Percentiles rank a stretch among this genome's conserved stretches.
Evolutionary conservation across 2,888 invertebrate genomes (phyloP).

Genomic region (Protodeltote pygarga): DNA sequence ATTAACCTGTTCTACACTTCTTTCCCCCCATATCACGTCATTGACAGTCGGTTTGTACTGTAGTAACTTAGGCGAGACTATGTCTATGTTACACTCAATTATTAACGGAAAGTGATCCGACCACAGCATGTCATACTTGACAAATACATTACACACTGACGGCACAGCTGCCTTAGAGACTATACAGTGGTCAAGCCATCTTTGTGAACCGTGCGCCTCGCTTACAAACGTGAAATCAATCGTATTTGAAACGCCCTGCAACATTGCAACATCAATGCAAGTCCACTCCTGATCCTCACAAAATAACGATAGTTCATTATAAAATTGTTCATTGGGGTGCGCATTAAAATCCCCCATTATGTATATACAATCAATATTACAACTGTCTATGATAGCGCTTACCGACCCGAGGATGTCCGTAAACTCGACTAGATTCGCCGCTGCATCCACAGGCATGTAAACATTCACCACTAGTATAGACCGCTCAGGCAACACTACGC

Average conservation of each 20-base stretch:
- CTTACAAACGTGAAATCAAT: no score
- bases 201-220: not conserved
- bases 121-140: not conserved
- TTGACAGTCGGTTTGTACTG: not conserved
- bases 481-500: conserved; percentile 1
- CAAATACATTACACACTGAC: not conserved
- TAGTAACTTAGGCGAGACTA: not conserved
- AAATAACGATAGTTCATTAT: conserved; percentile 2
- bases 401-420: conserved; percentile 5
- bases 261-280: not conserved
- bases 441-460: conserved; percentile 4
- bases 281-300: conserved; percentile 6
- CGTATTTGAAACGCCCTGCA: not conserved
- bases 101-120: conserved; percentile 1
- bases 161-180: not conserved
- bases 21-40: conserved; percentile 1
- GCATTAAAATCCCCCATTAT: not conserved
- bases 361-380: conserved; percentile 1
- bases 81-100: not conserved
- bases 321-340: conserved; percentile 1
- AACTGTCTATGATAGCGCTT: conserved; percentile 7
- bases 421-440: conserved; percentile 4
- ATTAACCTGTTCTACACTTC: not conserved
- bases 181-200: not conserved
- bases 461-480: conserved; percentile 7